phyloP scores from a whole-genome alignment of 23 tunicate genomes.

The Halocynthia aurantium region DNA sequence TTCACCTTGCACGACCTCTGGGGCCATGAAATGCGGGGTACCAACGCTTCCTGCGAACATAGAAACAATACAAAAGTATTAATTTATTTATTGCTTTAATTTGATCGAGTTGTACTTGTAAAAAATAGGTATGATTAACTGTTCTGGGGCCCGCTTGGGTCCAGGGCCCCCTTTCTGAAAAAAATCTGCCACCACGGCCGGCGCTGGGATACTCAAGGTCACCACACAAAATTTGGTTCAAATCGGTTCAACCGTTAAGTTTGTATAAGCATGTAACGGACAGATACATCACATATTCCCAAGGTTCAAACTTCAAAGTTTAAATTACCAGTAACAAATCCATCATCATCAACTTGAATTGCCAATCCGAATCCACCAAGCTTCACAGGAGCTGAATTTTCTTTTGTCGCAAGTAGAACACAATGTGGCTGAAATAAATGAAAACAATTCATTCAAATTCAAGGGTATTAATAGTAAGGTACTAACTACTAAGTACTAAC shows the following conservation, averaged over 20 bases:
- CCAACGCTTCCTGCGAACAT: conserved; percentile 45
- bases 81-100: not conserved
- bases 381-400: conserved; percentile 91
- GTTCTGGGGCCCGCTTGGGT: not conserved
- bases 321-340: conserved; percentile 45
- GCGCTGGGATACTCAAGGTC: not conserved
- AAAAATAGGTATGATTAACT: not conserved
- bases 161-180: not conserved
- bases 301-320: no score
- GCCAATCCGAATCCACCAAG: conserved; percentile 94
- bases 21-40: conserved; percentile 92
- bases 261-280: not conserved
- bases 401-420: conserved; percentile 69
- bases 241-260: not conserved
- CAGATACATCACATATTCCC: not conserved
- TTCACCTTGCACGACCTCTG: conserved; percentile 72
- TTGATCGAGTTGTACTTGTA: not conserved
- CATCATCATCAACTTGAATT: conserved; percentile 55
- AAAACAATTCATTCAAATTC: not conserved
- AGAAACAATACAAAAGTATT: not conserved
- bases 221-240: not conserved
- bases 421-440: conserved; percentile 65
- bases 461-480: not conserved
- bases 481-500: no score
- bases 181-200: not conserved